phyloP scores from a whole-genome alignment of 2,888 invertebrate species.

The Cartodere bifasciata region DNA sequence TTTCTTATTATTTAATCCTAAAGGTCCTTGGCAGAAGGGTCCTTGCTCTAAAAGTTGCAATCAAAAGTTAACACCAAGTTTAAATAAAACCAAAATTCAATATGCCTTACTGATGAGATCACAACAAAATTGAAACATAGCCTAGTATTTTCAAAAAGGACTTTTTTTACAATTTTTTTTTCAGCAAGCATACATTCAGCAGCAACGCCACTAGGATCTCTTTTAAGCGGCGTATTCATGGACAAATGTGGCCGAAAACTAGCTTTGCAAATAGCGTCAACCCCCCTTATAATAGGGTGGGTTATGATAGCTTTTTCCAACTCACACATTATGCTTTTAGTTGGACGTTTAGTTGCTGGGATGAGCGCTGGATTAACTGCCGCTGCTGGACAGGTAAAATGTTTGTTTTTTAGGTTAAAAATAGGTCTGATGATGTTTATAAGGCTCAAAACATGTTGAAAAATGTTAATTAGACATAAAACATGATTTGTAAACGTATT shows the following conservation, averaged over 20 bases:
- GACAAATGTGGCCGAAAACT: conserved; percentile 55
- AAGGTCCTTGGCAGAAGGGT: no score
- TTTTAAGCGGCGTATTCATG: conserved; percentile 58
- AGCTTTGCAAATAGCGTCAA: conserved; percentile 48
- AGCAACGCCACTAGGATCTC: conserved; percentile 61
- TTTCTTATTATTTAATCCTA: no score
- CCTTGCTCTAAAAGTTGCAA: not conserved
- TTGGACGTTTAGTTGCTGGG: conserved; percentile 57
- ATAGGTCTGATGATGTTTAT: no score
- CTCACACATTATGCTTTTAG: conserved; percentile 44
- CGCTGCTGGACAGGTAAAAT: conserved; percentile 57
- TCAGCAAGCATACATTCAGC: conserved; percentile 67
- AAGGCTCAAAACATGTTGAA: no score
- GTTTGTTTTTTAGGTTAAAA: no score
- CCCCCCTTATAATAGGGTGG: conserved; percentile 60
- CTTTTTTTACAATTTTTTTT: conserved; percentile 12
- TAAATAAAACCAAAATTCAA: conserved; percentile 5
- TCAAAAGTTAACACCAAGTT: not conserved
- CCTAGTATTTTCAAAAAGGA: not conserved
- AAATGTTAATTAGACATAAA: no score
- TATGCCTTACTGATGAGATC: conserved; percentile 1
- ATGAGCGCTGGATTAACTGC: conserved; percentile 61
- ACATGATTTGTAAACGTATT: no score
- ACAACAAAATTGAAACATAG: not conserved
- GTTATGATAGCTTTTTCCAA: conserved; percentile 43